Evolutionary conservation across 2,888 invertebrate genomes (phyloP).

Genomic region (Eupeodes latifasciatus): DNA sequence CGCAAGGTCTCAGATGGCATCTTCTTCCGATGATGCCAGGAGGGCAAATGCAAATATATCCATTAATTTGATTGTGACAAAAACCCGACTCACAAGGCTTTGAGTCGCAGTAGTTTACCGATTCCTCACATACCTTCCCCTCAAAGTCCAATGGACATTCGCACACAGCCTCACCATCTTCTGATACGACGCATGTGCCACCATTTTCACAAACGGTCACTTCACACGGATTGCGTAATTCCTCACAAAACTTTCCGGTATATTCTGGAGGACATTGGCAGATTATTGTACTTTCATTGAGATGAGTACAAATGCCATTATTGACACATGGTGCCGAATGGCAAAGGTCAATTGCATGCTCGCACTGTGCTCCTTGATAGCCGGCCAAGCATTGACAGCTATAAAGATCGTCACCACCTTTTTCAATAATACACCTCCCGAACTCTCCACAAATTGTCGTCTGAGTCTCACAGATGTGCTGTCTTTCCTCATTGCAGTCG

Average conservation of each 20-base stretch:
- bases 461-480: slow-evolving; percentile 83
- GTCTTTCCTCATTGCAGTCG: slow-evolving; percentile 84
- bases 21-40: slow-evolving; percentile 85
- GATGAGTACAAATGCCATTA: slow-evolving; percentile 84
- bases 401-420: slow-evolving; percentile 79
- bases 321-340: slow-evolving; percentile 86
- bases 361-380: slow-evolving; percentile 86
- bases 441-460: slow-evolving; percentile 77
- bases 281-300: slow-evolving; percentile 76
- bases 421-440: slow-evolving; percentile 82
- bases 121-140: slow-evolving; percentile 85
- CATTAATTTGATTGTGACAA: slow-evolving; percentile 82
- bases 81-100: slow-evolving; percentile 84
- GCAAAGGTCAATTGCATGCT: slow-evolving; percentile 84
- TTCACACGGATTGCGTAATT: slow-evolving; percentile 78
- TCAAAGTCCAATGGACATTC: slow-evolving; percentile 79
- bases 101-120: slow-evolving; percentile 85
- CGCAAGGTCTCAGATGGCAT: slow-evolving; percentile 86
- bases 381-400: slow-evolving; percentile 85
- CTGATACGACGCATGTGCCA: slow-evolving; percentile 82
- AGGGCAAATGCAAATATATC: slow-evolving; percentile 85
- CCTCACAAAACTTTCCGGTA: slow-evolving; percentile 85
- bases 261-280: slow-evolving; percentile 85
- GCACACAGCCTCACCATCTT: slow-evolving; percentile 77
- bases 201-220: slow-evolving; percentile 83